Percentiles rank a stretch among this genome's conserved stretches.
These are phyloP conservation scores for Mus musculus DNA, from an alignment of 2,113 vertebrate species.

Conservation along the genomic window GRCm39 chrX:138533501-138534000, in stretches of 20 bases:
- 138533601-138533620: constrained; percentile 18
- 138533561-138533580: background rate
- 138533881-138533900: background rate
- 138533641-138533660: constrained; percentile 53
- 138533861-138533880: background rate
- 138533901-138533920: constrained; percentile 47
- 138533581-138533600: constrained; percentile 45
- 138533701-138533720: constrained; percentile 43
- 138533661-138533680: background rate
- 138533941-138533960: background rate
- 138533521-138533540: constrained; percentile 7
- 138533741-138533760: constrained; percentile 31
- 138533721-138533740: constrained; percentile 36
- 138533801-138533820: constrained; percentile 1
- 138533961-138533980: background rate
- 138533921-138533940: constrained; percentile 9
- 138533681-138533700: background rate
- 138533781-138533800: constrained; percentile 36
- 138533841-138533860: constrained; percentile 42
- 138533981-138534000: background rate
- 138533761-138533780: constrained; percentile 26
- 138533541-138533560: constrained; percentile 44
- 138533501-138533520: constrained; percentile 29
- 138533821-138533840: constrained; percentile 28
- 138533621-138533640: constrained; percentile 59